Base-by-base conservation (phyloP, 2,797 vertebrate genomes). In the Zenarchopterus dispar region DNA sequence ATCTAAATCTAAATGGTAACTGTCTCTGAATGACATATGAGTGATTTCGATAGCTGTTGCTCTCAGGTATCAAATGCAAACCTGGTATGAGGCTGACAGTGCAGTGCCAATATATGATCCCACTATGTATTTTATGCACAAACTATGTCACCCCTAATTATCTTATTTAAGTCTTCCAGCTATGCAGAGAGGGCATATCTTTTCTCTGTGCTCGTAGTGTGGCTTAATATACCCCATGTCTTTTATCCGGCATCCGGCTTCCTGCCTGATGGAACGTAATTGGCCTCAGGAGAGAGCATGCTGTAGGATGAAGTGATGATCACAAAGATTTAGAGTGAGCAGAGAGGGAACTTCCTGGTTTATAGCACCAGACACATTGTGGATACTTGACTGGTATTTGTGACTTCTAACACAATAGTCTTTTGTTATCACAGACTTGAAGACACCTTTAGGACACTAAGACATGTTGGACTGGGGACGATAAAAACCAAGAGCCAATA, bases 261-360 rank as follows among this genome's bases (percentile, higher is more conserved):
- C 86, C 85, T 85, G 88, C 63, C 79, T 90, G 85, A 90, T 85
- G 84, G 82, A 87, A 89, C 59, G 84, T 89, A 89, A 90, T 89
- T 90, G 88, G 88, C 89, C 89, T 85, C 84, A 15, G 81, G 84
- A 88, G 90, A 80, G 76, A 71, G 73, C 39, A 0, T 2, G 63
- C 79, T 80, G 71, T 47, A 70, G 62, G 80, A 75, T 67, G 78
- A 86, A 87, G 78, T 68, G 62, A 87, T 80, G 74, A 81, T 72
- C 63, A 8, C 59, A 19, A 6, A 74, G 81, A 79, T 77, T 78
- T 67, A 48, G 68, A 79, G 50, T 23, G 54, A 81, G 80, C 63
- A 46, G 72, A 84, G 75, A 18, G 51, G 69, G 68, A 67, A 71
- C 73, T 62, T 81, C 70, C 78, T 66, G 67, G 68, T 78, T 77